phyloP scores from a whole-genome alignment of 2,888 invertebrate species.

The Aspidapion aeneum region DNA sequence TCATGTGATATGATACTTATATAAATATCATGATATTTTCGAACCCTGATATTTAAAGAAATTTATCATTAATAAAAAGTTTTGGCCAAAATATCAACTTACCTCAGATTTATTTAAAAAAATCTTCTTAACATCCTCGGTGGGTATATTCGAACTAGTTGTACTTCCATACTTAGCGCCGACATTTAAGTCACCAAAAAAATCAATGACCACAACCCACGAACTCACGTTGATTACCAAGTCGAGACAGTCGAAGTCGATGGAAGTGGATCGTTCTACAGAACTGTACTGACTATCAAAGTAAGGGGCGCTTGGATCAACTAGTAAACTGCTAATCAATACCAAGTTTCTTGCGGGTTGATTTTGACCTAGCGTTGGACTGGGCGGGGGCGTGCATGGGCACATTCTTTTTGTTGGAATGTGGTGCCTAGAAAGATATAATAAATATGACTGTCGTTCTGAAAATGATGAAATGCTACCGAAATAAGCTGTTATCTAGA shows the following conservation, averaged over 20 bases:
- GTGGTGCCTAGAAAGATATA: slow-evolving; percentile 3
- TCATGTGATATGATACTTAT: too few species aligned
- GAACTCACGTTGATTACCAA: slow-evolving; percentile 89
- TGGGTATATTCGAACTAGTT: slow-evolving; percentile 16
- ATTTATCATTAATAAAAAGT: too few species aligned
- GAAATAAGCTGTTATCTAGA: too few species aligned
- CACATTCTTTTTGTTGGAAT: slow-evolving; percentile 21
- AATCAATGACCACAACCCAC: slow-evolving; percentile 94
- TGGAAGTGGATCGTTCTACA: slow-evolving; percentile 61
- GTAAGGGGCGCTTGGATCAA: slow-evolving; percentile 63
- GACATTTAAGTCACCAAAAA: slow-evolving; percentile 63
- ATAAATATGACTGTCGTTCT: too few species aligned
- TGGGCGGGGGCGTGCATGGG: slow-evolving; percentile 59
- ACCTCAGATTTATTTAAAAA: slow-evolving; percentile 13
- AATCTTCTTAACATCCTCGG: slow-evolving; percentile 8
- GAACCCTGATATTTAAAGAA: too few species aligned
- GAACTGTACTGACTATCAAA: slow-evolving; percentile 62
- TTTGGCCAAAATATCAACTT: too few species aligned
- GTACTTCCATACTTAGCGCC: slow-evolving; percentile 15
- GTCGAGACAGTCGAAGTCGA: slow-evolving; percentile 91
- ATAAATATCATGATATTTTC: too few species aligned
- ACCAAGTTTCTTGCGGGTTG: slow-evolving; percentile 66
- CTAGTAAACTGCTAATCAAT: slow-evolving; percentile 63
- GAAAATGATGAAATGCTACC: too few species aligned
- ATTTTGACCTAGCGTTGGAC: slow-evolving; percentile 42